Evolutionary conservation across 1,140 invertebrate genomes (phyloP).

Genomic region (Probaryconus sp.): DNA sequence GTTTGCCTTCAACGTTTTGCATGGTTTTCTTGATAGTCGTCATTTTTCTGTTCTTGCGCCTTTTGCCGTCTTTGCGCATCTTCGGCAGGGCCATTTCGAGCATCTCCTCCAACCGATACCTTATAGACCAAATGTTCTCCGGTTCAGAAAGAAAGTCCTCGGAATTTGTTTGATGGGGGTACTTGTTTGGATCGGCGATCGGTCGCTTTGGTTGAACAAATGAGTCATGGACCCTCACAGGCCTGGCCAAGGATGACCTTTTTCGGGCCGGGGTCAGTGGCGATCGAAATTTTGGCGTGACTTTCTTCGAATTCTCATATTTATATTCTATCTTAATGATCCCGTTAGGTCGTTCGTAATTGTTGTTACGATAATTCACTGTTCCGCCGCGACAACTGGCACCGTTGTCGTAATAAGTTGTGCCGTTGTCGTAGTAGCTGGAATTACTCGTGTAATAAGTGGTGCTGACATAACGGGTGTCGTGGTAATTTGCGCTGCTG

Average conservation of each 20-base stretch:
- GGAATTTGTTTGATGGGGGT: constrained; percentile 1
- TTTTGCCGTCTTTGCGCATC: constrained; percentile 64
- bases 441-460: constrained; percentile 45
- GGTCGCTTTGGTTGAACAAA: constrained; percentile 63
- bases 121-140: constrained; percentile 69
- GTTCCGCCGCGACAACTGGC: too few relatives aligned
- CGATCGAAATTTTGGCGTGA: not conserved
- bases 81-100: constrained; percentile 70
- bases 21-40: constrained; percentile 65
- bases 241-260: constrained; percentile 71
- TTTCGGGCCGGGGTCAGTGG: constrained; percentile 66
- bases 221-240: constrained; percentile 72
- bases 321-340: constrained; percentile 20
- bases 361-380: too few relatives aligned
- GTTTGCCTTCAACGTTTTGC: constrained; percentile 59
- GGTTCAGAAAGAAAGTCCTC: constrained; percentile 53
- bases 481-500: constrained; percentile 1
- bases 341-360: constrained; percentile 2
- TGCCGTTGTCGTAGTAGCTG: constrained; percentile 40
- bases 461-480: too few relatives aligned
- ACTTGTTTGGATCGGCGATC: constrained; percentile 24
- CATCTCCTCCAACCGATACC: constrained; percentile 72
- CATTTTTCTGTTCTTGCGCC: constrained; percentile 55
- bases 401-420: constrained; percentile 9
- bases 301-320: constrained; percentile 11